These are phyloP conservation scores for Drosophila malerkotliana DNA, from an alignment of 1,140 invertebrate genomes.

Conservation along the genomic window DNA sequence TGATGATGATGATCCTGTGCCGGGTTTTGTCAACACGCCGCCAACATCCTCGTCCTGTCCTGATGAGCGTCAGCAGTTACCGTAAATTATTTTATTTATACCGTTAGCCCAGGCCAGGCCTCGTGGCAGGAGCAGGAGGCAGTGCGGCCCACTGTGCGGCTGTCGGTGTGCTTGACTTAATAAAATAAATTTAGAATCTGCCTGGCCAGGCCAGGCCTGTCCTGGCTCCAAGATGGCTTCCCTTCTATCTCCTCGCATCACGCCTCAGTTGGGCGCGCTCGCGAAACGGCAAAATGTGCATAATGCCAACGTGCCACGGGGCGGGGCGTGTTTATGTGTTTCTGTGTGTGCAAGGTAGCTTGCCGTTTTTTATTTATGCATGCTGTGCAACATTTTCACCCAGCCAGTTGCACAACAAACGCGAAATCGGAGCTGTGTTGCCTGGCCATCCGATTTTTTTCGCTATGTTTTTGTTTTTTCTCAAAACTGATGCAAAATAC, in stretches of 20 bases:
- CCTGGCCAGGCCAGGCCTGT: conserved; percentile 14
- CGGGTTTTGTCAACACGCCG: conserved; percentile 75
- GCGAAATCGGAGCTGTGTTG: conserved; percentile 63
- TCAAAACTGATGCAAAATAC: background rate
- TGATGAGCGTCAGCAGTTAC: conserved; percentile 81
- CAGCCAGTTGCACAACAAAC: conserved; percentile 77
- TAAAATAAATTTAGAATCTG: conserved; percentile 81
- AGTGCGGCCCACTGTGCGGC: conserved; percentile 41
- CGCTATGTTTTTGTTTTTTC: conserved; percentile 29
- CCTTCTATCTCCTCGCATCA: conserved; percentile 22
- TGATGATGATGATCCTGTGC: conserved; percentile 74
- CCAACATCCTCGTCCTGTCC: conserved; percentile 48
- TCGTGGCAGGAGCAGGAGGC: background rate
- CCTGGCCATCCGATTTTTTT: conserved; percentile 65
- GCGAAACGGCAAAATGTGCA: conserved; percentile 75
- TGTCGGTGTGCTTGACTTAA: conserved; percentile 82
- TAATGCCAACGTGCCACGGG: conserved; percentile 40
- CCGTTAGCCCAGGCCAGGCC: conserved; percentile 49
- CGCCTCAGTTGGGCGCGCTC: conserved; percentile 63
- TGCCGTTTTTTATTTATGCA: conserved; percentile 79
- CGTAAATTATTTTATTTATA: conserved; percentile 83
- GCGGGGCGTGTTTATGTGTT: conserved; percentile 25
- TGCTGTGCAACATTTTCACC: conserved; percentile 79
- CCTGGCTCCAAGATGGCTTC: conserved; percentile 9
- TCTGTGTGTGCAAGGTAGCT: conserved; percentile 28